Base-by-base conservation (phyloP, 2,797 vertebrate genomes). In the Phaenicophaeus curvirostris region DNA sequence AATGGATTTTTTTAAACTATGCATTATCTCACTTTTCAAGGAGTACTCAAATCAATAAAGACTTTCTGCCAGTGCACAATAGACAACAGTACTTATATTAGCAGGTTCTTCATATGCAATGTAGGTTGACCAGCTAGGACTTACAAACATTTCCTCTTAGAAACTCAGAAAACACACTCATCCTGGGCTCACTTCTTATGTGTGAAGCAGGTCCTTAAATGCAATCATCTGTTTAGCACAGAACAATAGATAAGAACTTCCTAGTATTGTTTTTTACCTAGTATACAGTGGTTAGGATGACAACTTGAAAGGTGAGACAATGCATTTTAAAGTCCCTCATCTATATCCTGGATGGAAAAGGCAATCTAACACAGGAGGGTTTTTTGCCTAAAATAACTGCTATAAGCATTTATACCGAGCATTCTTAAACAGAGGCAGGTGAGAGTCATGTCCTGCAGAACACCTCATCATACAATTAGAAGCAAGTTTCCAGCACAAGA, bases 141-240 rank as follows among this genome's bases (percentile, higher is more conserved):
- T 80, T 74, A 19, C 4, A 65, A 84, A 50, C 16, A 27, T 42
- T 55, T n/a, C 62, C 27, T 23, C 17, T 58, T 62, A 42, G 42
- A 85, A 69, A 51, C 24, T 48, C 50, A 31, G 27, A 72, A 44
- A 18, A 10, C 8, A 61, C 20, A 57, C 11, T 85, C 15, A 37
- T 14, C 11, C 41, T 73, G n/a, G 12, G 2, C 31, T 69, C 0
- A 0, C 3, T 53, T 78, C n/a, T 63, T n/a, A 39, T 8, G 1
- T 20, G 8, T 73, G 33, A 44, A 59, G 35, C 72, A n/a, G 12
- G 5, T 35, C 14, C 9, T 65, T 84, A 39, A 30, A 30, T 4
- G 6, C 1, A 0, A 7, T 18, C 24, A 39, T 55, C 12, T 33
- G 30, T 61, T 82, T 53, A 68, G 19, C 21, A 48, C 11, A 25